phyloP scores from a whole-genome alignment of 2,888 invertebrate species.

The Idaea dimidiata region DNA sequence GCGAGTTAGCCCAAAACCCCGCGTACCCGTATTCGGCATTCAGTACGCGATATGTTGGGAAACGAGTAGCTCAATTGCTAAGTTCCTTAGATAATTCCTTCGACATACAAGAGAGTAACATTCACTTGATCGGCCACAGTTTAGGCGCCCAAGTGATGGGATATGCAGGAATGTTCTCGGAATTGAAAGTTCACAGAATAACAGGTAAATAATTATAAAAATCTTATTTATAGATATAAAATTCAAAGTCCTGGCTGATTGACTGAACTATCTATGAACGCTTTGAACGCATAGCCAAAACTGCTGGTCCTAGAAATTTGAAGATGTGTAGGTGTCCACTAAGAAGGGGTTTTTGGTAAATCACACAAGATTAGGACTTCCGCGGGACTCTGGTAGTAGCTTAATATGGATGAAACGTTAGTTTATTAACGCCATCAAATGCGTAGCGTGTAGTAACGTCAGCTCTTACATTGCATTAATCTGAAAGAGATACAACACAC shows the following conservation, averaged over 20 bases:
- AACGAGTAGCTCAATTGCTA: slow-evolving; percentile 53
- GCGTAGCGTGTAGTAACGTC: too few relatives aligned
- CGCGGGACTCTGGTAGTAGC: too few relatives aligned
- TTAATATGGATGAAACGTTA: too few relatives aligned
- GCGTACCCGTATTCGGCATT: slow-evolving; percentile 66
- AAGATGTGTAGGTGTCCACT: too few relatives aligned
- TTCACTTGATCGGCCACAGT: slow-evolving; percentile 78
- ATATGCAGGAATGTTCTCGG: slow-evolving; percentile 75
- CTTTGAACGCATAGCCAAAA: background rate
- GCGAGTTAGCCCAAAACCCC: slow-evolving; percentile 56
- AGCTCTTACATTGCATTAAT: too few relatives aligned
- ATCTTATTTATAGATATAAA: background rate
- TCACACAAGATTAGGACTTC: too few relatives aligned
- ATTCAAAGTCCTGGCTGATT: too few relatives aligned
- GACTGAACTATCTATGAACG: too few relatives aligned
- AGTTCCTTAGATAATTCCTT: slow-evolving; percentile 41
- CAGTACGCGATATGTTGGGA: slow-evolving; percentile 68
- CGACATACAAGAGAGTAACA: slow-evolving; percentile 35
- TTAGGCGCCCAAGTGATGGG: slow-evolving; percentile 83
- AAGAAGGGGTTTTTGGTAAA: too few relatives aligned
- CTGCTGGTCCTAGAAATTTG: too few relatives aligned
- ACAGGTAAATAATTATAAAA: slow-evolving; percentile 67
- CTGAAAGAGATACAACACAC: too few relatives aligned
- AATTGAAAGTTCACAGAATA: slow-evolving; percentile 73
- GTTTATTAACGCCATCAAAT: too few relatives aligned